Conservation (phyloP, 2,113 vertebrate species). For the Rhinolophus ferrumequinum region DNA sequence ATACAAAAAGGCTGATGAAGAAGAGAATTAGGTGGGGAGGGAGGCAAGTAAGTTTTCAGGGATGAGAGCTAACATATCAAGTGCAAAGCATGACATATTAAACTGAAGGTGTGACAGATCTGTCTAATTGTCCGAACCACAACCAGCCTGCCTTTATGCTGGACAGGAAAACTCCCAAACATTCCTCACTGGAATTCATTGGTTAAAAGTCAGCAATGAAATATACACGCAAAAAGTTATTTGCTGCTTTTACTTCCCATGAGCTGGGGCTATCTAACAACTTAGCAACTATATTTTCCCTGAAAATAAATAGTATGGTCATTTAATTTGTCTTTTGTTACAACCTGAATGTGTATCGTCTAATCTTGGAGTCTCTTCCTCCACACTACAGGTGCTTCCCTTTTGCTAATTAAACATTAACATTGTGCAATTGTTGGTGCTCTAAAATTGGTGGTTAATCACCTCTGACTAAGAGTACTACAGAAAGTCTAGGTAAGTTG, state of each 20-base stretch:
- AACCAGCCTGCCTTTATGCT: slow-evolving; percentile 53
- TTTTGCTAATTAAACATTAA: slow-evolving; percentile 85
- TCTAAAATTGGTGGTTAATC: slow-evolving; percentile 75
- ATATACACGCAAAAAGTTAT: slow-evolving; percentile 67
- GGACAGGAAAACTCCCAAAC: slow-evolving; percentile 63
- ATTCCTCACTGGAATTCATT: background rate
- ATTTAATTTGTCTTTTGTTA: slow-evolving; percentile 85
- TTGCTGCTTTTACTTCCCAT: slow-evolving; percentile 62
- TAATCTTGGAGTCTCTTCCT: slow-evolving; percentile 85
- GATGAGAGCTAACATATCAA: slow-evolving; percentile 56
- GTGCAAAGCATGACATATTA: slow-evolving; percentile 66
- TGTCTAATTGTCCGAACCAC: background rate
- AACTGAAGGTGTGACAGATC: background rate
- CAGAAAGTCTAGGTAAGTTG: slow-evolving; percentile 71
- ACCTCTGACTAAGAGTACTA: slow-evolving; percentile 60
- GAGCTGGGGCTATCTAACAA: slow-evolving; percentile 74
- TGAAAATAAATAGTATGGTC: slow-evolving; percentile 81
- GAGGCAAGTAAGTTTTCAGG: slow-evolving; percentile 52
- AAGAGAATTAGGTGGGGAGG: slow-evolving; percentile 61
- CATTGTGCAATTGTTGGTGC: slow-evolving; percentile 74
- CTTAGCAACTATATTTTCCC: slow-evolving; percentile 79
- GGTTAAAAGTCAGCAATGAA: slow-evolving; percentile 69
- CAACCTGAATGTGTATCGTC: slow-evolving; percentile 76
- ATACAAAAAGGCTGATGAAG: slow-evolving; percentile 62
- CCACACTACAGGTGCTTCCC: slow-evolving; percentile 88